Conservation (phyloP, 2,113 vertebrate species). For the Petroica traversi region DNA sequence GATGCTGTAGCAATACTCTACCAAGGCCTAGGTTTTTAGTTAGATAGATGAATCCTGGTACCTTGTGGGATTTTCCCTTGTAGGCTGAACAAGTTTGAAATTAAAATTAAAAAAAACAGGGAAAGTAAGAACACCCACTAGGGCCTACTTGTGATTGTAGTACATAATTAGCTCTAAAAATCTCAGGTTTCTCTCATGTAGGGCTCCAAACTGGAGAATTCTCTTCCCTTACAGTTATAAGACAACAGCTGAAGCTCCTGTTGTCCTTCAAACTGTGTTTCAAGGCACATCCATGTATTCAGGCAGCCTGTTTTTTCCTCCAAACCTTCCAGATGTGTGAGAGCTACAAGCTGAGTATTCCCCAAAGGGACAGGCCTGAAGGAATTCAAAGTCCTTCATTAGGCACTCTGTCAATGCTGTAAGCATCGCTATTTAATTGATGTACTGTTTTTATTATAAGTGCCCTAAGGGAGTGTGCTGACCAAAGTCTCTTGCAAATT, state of each 20-base stretch:
- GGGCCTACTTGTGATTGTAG: not conserved
- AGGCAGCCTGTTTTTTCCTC: not conserved
- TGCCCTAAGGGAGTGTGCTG: slow-evolving; percentile 38
- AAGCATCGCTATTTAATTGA: slow-evolving; percentile 31
- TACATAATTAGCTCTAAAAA: not conserved
- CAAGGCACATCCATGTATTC: not conserved
- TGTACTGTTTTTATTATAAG: slow-evolving; percentile 22
- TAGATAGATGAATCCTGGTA: not conserved
- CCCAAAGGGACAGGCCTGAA: not conserved
- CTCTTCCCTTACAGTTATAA: not conserved
- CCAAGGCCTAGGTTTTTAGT: not conserved
- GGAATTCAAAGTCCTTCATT: slow-evolving; percentile 37
- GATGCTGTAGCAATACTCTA: not conserved
- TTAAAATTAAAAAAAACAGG: slow-evolving; percentile 47
- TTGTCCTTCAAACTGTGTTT: not conserved
- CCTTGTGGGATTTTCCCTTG: not conserved
- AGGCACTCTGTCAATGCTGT: slow-evolving; percentile 39
- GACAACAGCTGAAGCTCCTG: not conserved
- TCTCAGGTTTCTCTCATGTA: not conserved
- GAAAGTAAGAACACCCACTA: slow-evolving; percentile 24
- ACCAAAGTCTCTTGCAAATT: slow-evolving; percentile 37
- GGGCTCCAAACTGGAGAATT: not conserved
- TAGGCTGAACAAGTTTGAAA: slow-evolving; percentile 35
- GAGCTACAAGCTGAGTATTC: not conserved
- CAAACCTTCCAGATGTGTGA: slow-evolving; percentile 4